These are phyloP conservation scores for Euborellia annulipes DNA, from an alignment of 1,140 invertebrate genomes.

Conservation along the genomic window DNA sequence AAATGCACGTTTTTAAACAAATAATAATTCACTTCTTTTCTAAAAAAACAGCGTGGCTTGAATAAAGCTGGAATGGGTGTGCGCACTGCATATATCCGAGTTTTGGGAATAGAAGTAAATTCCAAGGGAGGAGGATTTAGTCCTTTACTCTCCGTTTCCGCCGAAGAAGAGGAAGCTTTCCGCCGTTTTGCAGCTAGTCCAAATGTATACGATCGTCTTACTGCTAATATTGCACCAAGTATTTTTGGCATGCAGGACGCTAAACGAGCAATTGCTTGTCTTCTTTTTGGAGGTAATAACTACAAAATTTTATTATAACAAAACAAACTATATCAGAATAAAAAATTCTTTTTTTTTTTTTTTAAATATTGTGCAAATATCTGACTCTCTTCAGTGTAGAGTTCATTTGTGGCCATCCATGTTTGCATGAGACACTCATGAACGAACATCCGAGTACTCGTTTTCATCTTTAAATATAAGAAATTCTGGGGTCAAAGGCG, in stretches of 20 bases:
- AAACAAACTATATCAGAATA: too few relatives aligned
- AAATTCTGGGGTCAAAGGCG: too few relatives aligned
- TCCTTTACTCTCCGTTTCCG: conserved; percentile 35
- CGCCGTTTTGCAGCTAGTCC: conserved; percentile 63
- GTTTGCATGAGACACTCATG: too few relatives aligned
- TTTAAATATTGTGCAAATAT: too few relatives aligned
- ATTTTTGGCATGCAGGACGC: conserved; percentile 92
- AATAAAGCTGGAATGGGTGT: conserved; percentile 52
- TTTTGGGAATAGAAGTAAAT: conserved; percentile 81
- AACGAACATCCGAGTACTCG: too few relatives aligned
- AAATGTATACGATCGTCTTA: conserved; percentile 80
- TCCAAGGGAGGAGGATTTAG: conserved; percentile 59
- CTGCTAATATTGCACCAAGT: conserved; percentile 88
- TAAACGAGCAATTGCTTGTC: conserved; percentile 92
- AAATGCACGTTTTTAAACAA: neutral
- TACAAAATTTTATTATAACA: too few relatives aligned
- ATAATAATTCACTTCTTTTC: neutral
- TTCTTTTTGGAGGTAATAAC: conserved; percentile 93
- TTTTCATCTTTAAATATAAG: too few relatives aligned
- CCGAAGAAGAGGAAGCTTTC: conserved; percentile 88
- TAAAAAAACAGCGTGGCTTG: neutral
- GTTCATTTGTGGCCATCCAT: too few relatives aligned
- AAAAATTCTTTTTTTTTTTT: too few relatives aligned
- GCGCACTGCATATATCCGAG: conserved; percentile 82
- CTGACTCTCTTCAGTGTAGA: too few relatives aligned